These are phyloP conservation scores for Lithobates pipiens DNA, from an alignment of 2,797 vertebrate species.

Conservation along the genomic window DNA sequence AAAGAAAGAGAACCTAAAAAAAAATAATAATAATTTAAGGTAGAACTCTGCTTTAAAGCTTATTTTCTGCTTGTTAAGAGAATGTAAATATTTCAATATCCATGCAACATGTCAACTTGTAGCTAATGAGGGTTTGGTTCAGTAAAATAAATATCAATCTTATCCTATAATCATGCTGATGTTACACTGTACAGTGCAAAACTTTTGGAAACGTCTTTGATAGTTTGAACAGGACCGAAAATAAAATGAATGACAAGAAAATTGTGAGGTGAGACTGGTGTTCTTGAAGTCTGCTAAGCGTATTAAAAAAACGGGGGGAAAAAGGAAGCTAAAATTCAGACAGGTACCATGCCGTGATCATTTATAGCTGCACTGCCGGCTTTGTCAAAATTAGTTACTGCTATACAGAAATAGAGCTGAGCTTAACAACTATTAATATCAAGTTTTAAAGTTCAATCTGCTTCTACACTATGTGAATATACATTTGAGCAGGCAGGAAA, in stretches of 20 bases:
- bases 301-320: neutral
- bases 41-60: too few species aligned
- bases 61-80: too few species aligned
- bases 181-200: slow-evolving; percentile 9
- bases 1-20: too few species aligned
- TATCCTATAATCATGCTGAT: slow-evolving; percentile 20
- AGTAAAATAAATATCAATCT: too few species aligned
- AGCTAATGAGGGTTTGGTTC: too few species aligned
- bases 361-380: slow-evolving; percentile 41
- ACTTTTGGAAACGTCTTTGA: slow-evolving; percentile 39
- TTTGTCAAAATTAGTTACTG: slow-evolving; percentile 35
- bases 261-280: slow-evolving; percentile 32
- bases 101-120: too few species aligned
- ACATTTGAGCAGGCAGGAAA: neutral
- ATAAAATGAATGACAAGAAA: slow-evolving; percentile 52
- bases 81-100: too few species aligned
- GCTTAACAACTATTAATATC: slow-evolving; percentile 26
- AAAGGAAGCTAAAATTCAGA: neutral
- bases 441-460: slow-evolving; percentile 14
- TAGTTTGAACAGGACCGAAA: slow-evolving; percentile 29
- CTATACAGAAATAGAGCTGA: slow-evolving; percentile 11
- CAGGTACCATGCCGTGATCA: slow-evolving; percentile 43
- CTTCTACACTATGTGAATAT: neutral
- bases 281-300: slow-evolving; percentile 38
- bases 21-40: too few species aligned